Conservation (phyloP, 1,140 invertebrate species). For the Schlechtendalia chinensis region DNA sequence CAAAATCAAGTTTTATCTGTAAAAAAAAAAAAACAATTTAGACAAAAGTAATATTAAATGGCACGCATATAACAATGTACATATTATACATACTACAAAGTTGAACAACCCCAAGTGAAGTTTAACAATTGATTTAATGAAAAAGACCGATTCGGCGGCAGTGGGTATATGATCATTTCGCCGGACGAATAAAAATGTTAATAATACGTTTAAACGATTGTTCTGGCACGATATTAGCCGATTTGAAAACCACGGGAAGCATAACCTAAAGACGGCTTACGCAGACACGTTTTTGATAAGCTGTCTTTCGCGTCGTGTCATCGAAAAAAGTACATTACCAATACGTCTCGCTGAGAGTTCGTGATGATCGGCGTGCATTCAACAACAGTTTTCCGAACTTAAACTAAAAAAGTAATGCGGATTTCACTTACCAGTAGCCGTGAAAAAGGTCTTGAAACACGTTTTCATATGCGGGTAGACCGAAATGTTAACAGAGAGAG, state of each 20-base stretch:
- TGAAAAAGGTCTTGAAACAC: slow-evolving; percentile 23
- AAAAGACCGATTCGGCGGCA: neutral
- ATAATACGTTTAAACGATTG: neutral
- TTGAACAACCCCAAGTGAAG: too few relatives aligned
- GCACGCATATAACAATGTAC: too few relatives aligned
- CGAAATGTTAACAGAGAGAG: slow-evolving; percentile 46
- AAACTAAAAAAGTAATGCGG: neutral
- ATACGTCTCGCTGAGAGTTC: neutral
- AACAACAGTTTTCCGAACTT: neutral
- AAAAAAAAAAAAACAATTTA: slow-evolving; percentile 8
- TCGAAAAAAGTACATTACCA: neutral
- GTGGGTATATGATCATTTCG: neutral
- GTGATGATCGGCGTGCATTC: neutral
- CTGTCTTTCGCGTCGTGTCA: neutral
- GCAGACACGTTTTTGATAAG: slow-evolving; percentile 28
- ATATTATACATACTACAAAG: too few relatives aligned
- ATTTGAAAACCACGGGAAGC: slow-evolving; percentile 11
- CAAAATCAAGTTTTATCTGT: slow-evolving; percentile 22
- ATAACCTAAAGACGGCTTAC: slow-evolving; percentile 15
- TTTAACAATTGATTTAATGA: too few relatives aligned
- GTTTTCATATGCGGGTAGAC: slow-evolving; percentile 45
- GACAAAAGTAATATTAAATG: neutral
- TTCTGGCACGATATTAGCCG: neutral
- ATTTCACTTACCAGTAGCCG: slow-evolving; percentile 32
- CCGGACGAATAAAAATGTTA: too few relatives aligned